A percentile compares a stretch with the other conserved stretches of the same genome.
Evolutionary conservation across 2,888 invertebrate genomes (phyloP).

Genomic region (Rhingia campestris): DNA sequence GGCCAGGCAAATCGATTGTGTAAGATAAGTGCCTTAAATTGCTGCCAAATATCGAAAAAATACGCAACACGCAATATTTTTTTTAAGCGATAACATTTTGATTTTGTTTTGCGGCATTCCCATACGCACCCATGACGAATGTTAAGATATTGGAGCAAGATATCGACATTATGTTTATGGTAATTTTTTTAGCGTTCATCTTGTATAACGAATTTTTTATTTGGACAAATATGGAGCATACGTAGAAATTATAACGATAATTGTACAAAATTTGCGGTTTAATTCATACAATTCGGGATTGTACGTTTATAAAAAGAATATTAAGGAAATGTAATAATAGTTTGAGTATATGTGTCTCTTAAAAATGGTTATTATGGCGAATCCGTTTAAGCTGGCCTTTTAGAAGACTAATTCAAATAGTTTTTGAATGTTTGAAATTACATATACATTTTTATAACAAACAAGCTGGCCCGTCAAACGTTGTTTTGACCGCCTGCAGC

Average conservation of each 20-base stretch:
- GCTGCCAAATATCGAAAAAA: constrained; percentile 40
- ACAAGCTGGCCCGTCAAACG: too few species aligned
- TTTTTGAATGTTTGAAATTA: too few species aligned
- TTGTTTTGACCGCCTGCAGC: too few species aligned
- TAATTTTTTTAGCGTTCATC: constrained; percentile 5
- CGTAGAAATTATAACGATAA: background rate
- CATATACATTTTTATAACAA: too few species aligned
- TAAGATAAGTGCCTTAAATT: constrained; percentile 69
- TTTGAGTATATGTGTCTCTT: too few species aligned
- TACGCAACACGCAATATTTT: constrained; percentile 14
- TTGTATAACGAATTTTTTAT: constrained; percentile 49
- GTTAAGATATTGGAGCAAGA: constrained; percentile 18
- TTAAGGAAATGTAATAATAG: too few species aligned
- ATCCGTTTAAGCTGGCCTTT: too few species aligned
- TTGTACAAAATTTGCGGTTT: background rate
- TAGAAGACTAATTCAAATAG: too few species aligned
- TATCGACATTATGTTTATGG: constrained; percentile 22
- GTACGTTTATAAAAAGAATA: too few species aligned
- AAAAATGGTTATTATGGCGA: too few species aligned
- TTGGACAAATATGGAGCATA: constrained; percentile 42
- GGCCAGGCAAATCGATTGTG: constrained; percentile 66
- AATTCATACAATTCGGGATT: too few species aligned
- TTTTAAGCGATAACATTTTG: constrained; percentile 42
- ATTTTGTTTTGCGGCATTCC: constrained; percentile 37
- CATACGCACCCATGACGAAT: constrained; percentile 46